Conservation (phyloP, 30 jellyfish, hydroid and myxozoan genomes). For the Aurelia aurita region DNA sequence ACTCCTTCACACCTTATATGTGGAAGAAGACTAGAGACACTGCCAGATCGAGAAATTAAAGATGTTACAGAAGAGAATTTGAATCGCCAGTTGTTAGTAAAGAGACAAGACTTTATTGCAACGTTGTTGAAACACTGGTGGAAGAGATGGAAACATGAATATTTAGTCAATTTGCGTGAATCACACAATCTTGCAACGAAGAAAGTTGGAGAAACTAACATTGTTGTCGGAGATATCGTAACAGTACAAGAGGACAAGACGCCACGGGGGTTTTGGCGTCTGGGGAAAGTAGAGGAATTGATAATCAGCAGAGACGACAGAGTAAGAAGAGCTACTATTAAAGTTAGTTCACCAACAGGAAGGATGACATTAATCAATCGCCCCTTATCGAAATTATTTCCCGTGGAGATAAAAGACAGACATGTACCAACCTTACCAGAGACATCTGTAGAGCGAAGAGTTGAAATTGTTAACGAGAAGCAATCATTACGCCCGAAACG, state of each 20-base stretch:
- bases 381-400: neutral
- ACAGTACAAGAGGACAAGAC: constrained; percentile 23
- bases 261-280: constrained; percentile 22
- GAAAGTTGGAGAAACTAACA: constrained; percentile 15
- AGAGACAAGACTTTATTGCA: constrained; percentile 20
- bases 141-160: constrained; percentile 24
- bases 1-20: constrained; percentile 41
- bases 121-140: constrained; percentile 18
- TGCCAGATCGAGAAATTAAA: constrained; percentile 16
- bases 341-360: constrained; percentile 23
- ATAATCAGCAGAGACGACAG: constrained; percentile 18
- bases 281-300: constrained; percentile 32
- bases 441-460: constrained; percentile 11
- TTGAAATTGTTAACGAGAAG: too few species aligned
- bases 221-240: constrained; percentile 42
- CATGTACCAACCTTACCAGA: constrained; percentile 21
- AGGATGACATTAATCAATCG: constrained; percentile 20
- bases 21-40: constrained; percentile 22
- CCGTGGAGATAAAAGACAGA: neutral
- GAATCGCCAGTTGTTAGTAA: neutral
- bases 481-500: too few species aligned
- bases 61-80: constrained; percentile 37
- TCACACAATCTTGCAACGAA: constrained; percentile 13
- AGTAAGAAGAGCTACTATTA: constrained; percentile 34
- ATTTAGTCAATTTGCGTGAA: constrained; percentile 18